Conservation (phyloP, 2,797 vertebrate genomes). For the Lerista edwardsae region DNA sequence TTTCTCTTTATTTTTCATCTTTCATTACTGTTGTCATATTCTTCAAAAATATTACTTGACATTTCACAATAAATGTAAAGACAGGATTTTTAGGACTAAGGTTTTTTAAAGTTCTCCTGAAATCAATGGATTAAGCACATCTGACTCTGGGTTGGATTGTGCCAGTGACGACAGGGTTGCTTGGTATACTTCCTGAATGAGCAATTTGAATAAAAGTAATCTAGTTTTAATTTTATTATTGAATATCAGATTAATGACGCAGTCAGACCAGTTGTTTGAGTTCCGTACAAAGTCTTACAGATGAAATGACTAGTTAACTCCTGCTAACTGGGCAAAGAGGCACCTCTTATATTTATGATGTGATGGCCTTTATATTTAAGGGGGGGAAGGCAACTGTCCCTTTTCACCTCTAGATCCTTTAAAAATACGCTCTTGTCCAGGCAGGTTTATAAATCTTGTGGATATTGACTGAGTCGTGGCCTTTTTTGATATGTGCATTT, state of each 20-base stretch:
- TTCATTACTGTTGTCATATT: not conserved
- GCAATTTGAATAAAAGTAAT: not conserved
- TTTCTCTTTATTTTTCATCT: not conserved
- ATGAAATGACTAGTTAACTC: not conserved
- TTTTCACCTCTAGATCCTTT: not conserved
- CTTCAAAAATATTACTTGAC: not conserved
- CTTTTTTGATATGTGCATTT: not conserved
- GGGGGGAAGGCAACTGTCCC: too few relatives aligned
- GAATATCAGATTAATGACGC: constrained; percentile 4
- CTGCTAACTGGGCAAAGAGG: too few relatives aligned
- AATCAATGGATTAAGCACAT: not conserved
- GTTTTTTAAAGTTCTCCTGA: not conserved
- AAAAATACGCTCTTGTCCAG: too few relatives aligned
- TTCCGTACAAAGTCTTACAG: constrained; percentile 7
- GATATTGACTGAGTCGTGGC: not conserved
- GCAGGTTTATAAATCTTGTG: not conserved
- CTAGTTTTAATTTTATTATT: not conserved
- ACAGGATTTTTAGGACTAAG: not conserved
- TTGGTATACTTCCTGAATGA: not conserved
- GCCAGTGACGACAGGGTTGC: not conserved
- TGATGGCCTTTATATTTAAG: too few relatives aligned
- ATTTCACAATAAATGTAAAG: not conserved
- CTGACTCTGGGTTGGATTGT: not conserved
- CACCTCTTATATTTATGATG: too few relatives aligned
- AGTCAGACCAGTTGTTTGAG: not conserved